Conservation (phyloP, 1,140 invertebrate genomes). For the Drosophila asahinai region DNA sequence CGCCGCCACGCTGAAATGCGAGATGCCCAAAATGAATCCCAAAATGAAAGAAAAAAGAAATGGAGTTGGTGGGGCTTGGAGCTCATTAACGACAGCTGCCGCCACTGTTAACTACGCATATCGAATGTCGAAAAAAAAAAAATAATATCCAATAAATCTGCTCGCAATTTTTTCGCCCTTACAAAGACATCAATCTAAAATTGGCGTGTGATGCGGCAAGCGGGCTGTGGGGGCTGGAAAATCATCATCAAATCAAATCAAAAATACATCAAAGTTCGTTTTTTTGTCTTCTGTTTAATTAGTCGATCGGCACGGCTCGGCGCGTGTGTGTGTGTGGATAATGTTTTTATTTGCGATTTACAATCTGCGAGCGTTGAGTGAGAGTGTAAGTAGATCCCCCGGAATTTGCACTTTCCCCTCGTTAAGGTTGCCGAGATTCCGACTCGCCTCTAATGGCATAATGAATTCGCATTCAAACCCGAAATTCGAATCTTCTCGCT, state of each 20-base stretch:
- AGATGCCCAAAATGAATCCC: conserved; percentile 31
- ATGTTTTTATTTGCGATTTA: conserved; percentile 26
- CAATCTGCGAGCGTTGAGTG: neutral
- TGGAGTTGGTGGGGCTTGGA: conserved; percentile 11
- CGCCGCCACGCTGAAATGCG: conserved; percentile 13
- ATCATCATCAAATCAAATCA: conserved; percentile 39
- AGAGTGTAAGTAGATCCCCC: conserved; percentile 31
- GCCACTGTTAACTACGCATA: conserved; percentile 29
- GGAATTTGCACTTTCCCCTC: conserved; percentile 39
- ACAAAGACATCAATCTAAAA: conserved; percentile 39
- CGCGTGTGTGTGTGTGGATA: conserved; percentile 17
- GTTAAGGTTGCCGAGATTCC: conserved; percentile 28
- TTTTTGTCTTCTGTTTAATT: conserved; percentile 29
- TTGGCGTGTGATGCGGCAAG: neutral
- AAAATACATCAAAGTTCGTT: conserved; percentile 34
- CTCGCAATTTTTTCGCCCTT: conserved; percentile 20
- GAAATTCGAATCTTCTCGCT: conserved; percentile 9
- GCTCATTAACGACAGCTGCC: conserved; percentile 42
- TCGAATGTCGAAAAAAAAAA: conserved; percentile 11
- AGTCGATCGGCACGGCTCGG: conserved; percentile 11
- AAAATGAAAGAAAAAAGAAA: neutral
- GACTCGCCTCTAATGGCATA: conserved; percentile 5
- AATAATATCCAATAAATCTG: conserved; percentile 28
- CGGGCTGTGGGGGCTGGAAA: neutral
- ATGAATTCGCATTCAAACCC: conserved; percentile 20